Base-by-base conservation (phyloP, 1,140 invertebrate species). In the Neodiprion lecontei region DNA sequence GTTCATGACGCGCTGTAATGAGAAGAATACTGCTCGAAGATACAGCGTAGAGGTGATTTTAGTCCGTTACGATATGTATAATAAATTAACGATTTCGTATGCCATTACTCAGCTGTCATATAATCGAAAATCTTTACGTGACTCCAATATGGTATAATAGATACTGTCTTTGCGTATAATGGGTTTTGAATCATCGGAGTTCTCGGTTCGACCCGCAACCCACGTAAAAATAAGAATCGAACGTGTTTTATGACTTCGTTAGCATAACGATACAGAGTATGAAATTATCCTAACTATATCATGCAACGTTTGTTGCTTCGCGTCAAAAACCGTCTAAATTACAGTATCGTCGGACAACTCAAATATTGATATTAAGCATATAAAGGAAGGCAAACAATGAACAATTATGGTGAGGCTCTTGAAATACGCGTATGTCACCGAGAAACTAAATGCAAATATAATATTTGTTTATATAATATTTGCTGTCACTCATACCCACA, bases 171-270 rank as follows among this genome's bases (percentile, higher is more conserved):
- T 40, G 28, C 28, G 40, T 48, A n/a, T 70, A 48, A 48, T 49
- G 21, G 49, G 7, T 70, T 70, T 70, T 70, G 69, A 48, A 70
- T 70, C 69, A 48, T 70, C 49, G n/a, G 40, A 11, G 40, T 48
- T 48, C 47, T 70, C 69, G 49, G 69, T n/a, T n/a, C 69, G 48
- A 70, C 69, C 69, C 40, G 48, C 14, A 47, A 70, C 40, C 49
- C 69, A 48, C 49, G 40, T 70, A 70, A 17, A 70, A n/a, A 48
- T 70, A 47, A 9, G 69, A 70, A 70, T n/a, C 14, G 49, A 49
- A 40, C 28, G 28, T 40, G 21, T 49, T 49, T 17, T 17, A 48
- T 47, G 17, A 17, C 7, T 70, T 70, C 40, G 49, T 47, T 47
- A 40, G n/a, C 47, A 70, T 70, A 48, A 70, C n/a, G 1, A 47